These are phyloP conservation scores for Emmelina monodactyla DNA, from an alignment of 2,888 invertebrate species.

Conservation along the genomic window DNA sequence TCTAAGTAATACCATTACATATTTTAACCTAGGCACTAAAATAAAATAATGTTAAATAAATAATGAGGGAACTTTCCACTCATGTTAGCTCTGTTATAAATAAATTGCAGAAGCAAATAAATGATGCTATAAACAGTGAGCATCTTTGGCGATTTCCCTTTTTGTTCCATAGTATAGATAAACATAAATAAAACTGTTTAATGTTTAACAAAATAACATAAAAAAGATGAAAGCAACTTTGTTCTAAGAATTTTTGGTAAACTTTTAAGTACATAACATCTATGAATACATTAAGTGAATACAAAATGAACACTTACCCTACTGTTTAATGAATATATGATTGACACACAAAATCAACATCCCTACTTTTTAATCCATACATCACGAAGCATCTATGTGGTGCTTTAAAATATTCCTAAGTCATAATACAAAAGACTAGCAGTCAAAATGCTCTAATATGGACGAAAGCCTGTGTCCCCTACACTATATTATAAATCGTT, in stretches of 20 bases:
- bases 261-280: constrained; percentile 44
- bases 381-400: constrained; percentile 12
- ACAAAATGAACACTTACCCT: not conserved
- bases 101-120: not conserved
- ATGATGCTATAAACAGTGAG: not conserved
- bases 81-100: no score
- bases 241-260: constrained; percentile 54
- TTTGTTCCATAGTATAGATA: constrained; percentile 7
- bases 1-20: constrained; percentile 28
- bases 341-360: no score
- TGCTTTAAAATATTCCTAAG: constrained; percentile 20
- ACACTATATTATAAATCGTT: no score
- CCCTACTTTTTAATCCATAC: not conserved
- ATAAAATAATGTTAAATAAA: no score
- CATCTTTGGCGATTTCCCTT: constrained; percentile 45
- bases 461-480: no score
- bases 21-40: no score
- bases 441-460: constrained; percentile 38
- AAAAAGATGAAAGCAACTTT: constrained; percentile 43
- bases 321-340: no score
- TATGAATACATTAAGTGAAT: constrained; percentile 33
- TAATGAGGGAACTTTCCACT: no score
- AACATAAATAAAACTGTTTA: constrained; percentile 20
- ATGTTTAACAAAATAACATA: constrained; percentile 33
- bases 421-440: constrained; percentile 45